These are phyloP conservation scores for Tympanoctomys barrerae DNA, from an alignment of 2,797 vertebrate genomes.

Conservation along the genomic window DNA sequence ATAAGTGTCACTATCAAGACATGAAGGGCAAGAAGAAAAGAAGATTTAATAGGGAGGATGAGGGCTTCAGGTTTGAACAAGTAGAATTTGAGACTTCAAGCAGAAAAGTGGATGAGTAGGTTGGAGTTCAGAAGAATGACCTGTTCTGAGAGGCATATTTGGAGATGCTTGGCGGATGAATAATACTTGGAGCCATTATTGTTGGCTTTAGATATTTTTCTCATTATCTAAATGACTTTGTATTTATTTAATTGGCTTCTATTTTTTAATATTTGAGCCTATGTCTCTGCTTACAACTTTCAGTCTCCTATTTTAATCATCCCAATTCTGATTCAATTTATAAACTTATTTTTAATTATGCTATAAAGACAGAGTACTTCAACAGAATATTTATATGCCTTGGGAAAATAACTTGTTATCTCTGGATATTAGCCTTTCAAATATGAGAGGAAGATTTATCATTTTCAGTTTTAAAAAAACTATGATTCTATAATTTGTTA, in stretches of 20 bases:
- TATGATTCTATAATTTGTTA: slow-evolving; percentile 1
- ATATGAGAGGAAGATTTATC: neutral
- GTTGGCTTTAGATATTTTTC: slow-evolving; percentile 21
- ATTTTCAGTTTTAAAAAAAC: slow-evolving; percentile 50
- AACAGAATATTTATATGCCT: neutral
- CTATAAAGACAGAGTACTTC: neutral
- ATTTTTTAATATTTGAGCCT: slow-evolving; percentile 54
- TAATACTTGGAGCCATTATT: slow-evolving; percentile 23
- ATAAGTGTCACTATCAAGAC: neutral
- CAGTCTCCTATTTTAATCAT: slow-evolving; percentile 57
- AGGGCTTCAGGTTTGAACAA: slow-evolving; percentile 30
- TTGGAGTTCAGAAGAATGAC: slow-evolving; percentile 12
- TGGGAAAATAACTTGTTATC: slow-evolving; percentile 21
- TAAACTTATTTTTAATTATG: slow-evolving; percentile 59
- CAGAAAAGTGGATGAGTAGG: neutral
- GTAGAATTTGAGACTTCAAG: slow-evolving; percentile 50
- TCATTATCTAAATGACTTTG: slow-evolving; percentile 50
- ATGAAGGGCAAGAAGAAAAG: neutral
- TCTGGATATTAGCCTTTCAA: slow-evolving; percentile 40
- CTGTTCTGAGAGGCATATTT: neutral
- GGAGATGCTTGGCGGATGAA: neutral
- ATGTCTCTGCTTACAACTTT: slow-evolving; percentile 25
- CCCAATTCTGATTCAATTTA: slow-evolving; percentile 7
- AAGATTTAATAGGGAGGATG: slow-evolving; percentile 1
- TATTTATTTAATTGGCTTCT: slow-evolving; percentile 47